Base-by-base conservation (phyloP, 1,140 invertebrate species). In the Probaryconus sp. region DNA sequence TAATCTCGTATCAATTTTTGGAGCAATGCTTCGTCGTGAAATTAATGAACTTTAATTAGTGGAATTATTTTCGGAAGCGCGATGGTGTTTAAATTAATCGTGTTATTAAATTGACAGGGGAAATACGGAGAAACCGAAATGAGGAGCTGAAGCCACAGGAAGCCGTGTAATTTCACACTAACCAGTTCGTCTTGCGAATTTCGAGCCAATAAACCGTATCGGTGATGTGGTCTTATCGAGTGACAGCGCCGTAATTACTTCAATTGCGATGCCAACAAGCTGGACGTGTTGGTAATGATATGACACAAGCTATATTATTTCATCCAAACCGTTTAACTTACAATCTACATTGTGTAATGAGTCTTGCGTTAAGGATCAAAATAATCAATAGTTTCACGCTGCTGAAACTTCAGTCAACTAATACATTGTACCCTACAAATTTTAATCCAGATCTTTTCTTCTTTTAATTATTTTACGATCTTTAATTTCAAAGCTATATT, bases 201-300 rank as follows among this genome's bases (percentile, higher is more conserved):
- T 24, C 37, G 24, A 69, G 45, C 40, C 67, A 70, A 63, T 71
- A 71, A 60, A 65, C 60, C 10, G 53, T 72, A 65, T 60, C 60
- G 53, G 35, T 47, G 53, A 60, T 65, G 18, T 18, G 35, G 56
- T 50, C 50, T 61, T 68, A 63, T 68, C 61, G 56, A 67, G 56
- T 67, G 56, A 68, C 63, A 73, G 30, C 38, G 26, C 13, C 33
- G 50, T 74, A 61, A 74, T 67, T 67, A 64, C 60, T 72, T 72
- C 45, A 65, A 65, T 65, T 65, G 69, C 60, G 14, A 17, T 4
- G 40, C 31, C 31, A 35, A 51, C 56, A 50, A 55, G 40, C 42
- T 20, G 24, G 18, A 47, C 70, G 61, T 43, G 61, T 67, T 35
- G 37, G 30, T 65, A 73, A 73, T 67, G 60, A 60, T 48, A 67